These are phyloP conservation scores for Leptatherina wallacei DNA, from an alignment of 2,797 vertebrate genomes.

Conservation along the genomic window DNA sequence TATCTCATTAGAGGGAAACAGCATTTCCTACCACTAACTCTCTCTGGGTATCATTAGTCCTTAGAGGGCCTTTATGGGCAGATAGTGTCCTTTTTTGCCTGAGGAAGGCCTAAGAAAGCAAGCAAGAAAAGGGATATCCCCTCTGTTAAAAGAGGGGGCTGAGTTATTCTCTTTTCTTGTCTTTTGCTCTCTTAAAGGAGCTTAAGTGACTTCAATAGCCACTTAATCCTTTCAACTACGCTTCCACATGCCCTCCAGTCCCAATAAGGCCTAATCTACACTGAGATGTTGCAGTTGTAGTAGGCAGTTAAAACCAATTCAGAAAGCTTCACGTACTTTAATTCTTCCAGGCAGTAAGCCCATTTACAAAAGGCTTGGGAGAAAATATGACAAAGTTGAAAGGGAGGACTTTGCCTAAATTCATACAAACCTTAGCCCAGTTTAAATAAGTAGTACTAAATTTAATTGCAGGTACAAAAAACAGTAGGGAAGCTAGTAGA, in stretches of 20 bases:
- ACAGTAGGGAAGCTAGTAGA: no score
- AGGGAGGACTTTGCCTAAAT: conserved; percentile 35
- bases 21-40: conserved; percentile 78
- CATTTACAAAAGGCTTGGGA: conserved; percentile 80
- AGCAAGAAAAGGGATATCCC: conserved; percentile 68
- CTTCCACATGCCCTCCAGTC: conserved; percentile 94
- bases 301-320: conserved; percentile 94
- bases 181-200: conserved; percentile 90
- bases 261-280: conserved; percentile 92
- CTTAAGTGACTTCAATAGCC: conserved; percentile 98
- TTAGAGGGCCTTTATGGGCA: conserved; percentile 88
- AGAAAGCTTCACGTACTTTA: conserved; percentile 89
- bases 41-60: conserved; percentile 81
- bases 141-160: conserved; percentile 72
- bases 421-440: conserved; percentile 76
- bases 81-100: conserved; percentile 83
- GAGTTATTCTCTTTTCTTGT: conserved; percentile 87
- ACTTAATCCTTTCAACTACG: conserved; percentile 97
- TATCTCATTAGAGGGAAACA: conserved; percentile 87
- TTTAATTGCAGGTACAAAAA: neutral
- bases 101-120: conserved; percentile 39
- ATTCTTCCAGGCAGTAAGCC: conserved; percentile 83
- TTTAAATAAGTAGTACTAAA: conserved; percentile 43
- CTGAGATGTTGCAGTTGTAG: conserved; percentile 90
- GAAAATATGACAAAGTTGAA: conserved; percentile 76